Percentiles rank a stretch among this genome's conserved stretches.
Evolutionary conservation across 2,113 vertebrate species (phyloP).

Genomic region (Gymnarchus niloticus): DNA sequence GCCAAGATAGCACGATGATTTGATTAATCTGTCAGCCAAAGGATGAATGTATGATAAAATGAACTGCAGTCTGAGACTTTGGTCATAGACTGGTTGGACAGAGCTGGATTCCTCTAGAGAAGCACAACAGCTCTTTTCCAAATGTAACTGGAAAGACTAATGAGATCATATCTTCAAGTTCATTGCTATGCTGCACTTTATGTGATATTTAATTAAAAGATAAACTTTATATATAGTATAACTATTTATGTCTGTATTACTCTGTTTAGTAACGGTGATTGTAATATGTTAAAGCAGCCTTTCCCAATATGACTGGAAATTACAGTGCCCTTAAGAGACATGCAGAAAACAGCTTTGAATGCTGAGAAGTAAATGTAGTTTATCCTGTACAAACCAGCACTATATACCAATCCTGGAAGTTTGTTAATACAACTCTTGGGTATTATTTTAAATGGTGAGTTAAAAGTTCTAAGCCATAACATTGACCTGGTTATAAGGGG

Average conservation of each 20-base stretch:
- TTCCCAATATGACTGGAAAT: neutral
- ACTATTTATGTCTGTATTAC: neutral
- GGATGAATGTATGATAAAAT: neutral
- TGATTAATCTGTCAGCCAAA: neutral
- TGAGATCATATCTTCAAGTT: neutral
- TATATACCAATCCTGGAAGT: too few species aligned
- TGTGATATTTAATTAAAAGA: neutral
- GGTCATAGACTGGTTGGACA: neutral
- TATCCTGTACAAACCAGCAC: too few species aligned
- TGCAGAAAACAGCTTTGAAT: neutral
- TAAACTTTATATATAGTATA: neutral
- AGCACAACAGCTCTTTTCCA: conserved; percentile 15
- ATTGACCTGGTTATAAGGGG: neutral
- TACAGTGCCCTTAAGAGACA: neutral
- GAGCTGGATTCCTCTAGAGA: neutral
- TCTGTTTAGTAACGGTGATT: neutral
- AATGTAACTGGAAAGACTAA: neutral
- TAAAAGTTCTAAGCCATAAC: neutral
- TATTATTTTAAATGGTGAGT: neutral
- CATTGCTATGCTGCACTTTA: conserved; percentile 12
- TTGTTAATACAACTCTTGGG: neutral
- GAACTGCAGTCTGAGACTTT: neutral
- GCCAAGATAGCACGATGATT: neutral
- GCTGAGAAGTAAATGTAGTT: neutral
- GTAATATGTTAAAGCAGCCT: neutral